Percentiles rank a stretch among this genome's conserved stretches.
These are phyloP conservation scores for Drosophila nr. fundita DNA, from an alignment of 2,888 invertebrate species.

Conservation along the genomic window DNA sequence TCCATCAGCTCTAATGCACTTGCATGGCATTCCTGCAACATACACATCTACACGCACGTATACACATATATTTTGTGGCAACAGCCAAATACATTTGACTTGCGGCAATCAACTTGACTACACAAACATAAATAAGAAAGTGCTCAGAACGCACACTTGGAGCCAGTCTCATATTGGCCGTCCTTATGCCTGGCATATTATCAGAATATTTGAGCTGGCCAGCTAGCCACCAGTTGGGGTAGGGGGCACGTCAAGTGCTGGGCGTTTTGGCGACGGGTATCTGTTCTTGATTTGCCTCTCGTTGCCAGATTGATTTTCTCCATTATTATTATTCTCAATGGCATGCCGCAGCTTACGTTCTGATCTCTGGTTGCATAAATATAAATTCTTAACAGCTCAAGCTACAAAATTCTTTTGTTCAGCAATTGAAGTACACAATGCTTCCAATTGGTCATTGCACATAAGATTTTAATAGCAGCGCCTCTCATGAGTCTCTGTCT, in stretches of 20 bases:
- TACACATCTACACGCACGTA: background rate
- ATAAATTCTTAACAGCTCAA: conserved; percentile 29
- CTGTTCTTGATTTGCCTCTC: conserved; percentile 59
- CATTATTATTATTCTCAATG: conserved; percentile 20
- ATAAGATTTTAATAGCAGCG: conserved; percentile 34
- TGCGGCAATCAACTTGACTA: conserved; percentile 2
- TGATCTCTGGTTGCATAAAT: conserved; percentile 49
- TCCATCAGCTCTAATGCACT: conserved; percentile 13
- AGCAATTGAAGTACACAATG: conserved; percentile 44
- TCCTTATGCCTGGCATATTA: conserved; percentile 9
- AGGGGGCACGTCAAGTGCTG: conserved; percentile 17
- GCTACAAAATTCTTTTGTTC: conserved; percentile 41
- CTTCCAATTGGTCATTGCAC: conserved; percentile 39
- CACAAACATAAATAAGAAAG: background rate
- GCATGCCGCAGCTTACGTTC: conserved; percentile 14
- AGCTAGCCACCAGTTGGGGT: background rate
- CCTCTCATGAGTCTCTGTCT: conserved; percentile 48
- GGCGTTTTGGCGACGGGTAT: conserved; percentile 17
- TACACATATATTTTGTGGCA: background rate
- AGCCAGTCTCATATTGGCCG: conserved; percentile 4
- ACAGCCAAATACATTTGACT: conserved; percentile 6
- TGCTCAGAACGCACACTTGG: conserved; percentile 6
- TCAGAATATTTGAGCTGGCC: conserved; percentile 14
- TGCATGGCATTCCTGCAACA: background rate
- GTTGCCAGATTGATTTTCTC: conserved; percentile 51